Percentiles rank a stretch among this genome's conserved stretches.
phyloP scores from a whole-genome alignment of 2,888 invertebrate species.

The Rhagonycha lutea region DNA sequence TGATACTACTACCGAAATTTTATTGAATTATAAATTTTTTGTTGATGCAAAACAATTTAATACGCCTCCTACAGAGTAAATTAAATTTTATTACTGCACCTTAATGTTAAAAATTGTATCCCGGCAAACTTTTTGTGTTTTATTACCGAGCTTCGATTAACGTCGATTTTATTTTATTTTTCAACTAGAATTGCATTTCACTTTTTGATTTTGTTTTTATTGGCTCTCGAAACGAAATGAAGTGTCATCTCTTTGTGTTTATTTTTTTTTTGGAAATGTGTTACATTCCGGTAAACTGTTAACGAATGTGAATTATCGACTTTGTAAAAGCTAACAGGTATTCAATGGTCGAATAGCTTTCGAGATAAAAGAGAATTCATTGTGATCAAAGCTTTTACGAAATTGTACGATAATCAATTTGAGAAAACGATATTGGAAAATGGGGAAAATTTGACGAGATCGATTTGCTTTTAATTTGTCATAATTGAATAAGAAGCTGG shows the following conservation, averaged over 20 bases:
- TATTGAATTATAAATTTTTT: not conserved
- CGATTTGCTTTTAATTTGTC: not conserved
- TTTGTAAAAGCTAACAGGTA: not conserved
- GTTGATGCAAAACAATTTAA: not conserved
- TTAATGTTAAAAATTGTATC: not conserved
- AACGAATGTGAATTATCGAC: slow-evolving; percentile 1
- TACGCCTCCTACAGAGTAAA: not conserved
- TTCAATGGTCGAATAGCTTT: not conserved
- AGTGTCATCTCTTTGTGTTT: not conserved
- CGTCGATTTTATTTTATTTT: not conserved
- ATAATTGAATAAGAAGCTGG: not conserved
- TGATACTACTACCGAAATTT: too few relatives aligned
- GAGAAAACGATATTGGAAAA: not conserved
- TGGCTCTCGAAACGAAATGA: not conserved
- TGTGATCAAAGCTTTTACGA: slow-evolving; percentile 2
- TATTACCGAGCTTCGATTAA: not conserved
- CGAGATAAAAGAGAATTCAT: not conserved
- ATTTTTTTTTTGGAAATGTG: not conserved
- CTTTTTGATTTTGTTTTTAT: not conserved
- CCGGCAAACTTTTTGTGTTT: not conserved
- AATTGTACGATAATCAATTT: not conserved
- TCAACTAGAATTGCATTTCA: not conserved
- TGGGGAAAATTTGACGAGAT: not conserved
- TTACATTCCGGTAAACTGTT: not conserved
- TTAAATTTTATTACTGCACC: not conserved